Evolutionary conservation across 2,113 vertebrate genomes (phyloP).

Genomic region (Catharus minimus): DNA sequence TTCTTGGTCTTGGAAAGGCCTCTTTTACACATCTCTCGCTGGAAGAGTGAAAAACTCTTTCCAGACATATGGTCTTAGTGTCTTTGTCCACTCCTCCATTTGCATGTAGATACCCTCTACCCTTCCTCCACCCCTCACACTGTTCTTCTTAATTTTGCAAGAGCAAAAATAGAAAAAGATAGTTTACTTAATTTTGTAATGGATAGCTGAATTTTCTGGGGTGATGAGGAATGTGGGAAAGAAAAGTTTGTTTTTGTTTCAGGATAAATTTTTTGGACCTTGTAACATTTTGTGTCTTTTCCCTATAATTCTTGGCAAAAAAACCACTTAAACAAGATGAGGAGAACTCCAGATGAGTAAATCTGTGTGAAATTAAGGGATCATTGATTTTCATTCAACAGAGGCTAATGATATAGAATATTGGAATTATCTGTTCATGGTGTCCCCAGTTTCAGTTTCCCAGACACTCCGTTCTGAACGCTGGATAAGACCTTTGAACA

Average conservation of each 20-base stretch:
- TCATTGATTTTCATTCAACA: background rate
- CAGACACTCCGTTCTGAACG: background rate
- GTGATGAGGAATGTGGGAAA: background rate
- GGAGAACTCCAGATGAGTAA: constrained; percentile 11
- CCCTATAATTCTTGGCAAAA: constrained; percentile 35
- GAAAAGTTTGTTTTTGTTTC: constrained; percentile 16
- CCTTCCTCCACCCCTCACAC: background rate
- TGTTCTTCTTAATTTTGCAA: background rate
- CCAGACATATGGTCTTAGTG: background rate
- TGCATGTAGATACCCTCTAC: background rate
- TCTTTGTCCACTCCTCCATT: background rate
- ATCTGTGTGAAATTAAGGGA: background rate
- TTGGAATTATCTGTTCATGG: background rate
- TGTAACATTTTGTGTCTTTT: constrained; percentile 17
- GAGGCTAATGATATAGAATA: background rate
- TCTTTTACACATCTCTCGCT: background rate
- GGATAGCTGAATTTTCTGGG: background rate
- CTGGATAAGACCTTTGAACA: background rate
- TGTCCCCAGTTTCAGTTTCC: background rate
- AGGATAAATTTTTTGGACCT: background rate
- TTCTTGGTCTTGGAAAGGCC: background rate
- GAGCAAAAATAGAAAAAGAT: background rate
- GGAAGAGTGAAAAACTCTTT: background rate
- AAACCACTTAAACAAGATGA: constrained; percentile 34
- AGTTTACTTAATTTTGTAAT: background rate